Base-by-base conservation (phyloP, 1,140 invertebrate species). In the Drosophila lini region DNA sequence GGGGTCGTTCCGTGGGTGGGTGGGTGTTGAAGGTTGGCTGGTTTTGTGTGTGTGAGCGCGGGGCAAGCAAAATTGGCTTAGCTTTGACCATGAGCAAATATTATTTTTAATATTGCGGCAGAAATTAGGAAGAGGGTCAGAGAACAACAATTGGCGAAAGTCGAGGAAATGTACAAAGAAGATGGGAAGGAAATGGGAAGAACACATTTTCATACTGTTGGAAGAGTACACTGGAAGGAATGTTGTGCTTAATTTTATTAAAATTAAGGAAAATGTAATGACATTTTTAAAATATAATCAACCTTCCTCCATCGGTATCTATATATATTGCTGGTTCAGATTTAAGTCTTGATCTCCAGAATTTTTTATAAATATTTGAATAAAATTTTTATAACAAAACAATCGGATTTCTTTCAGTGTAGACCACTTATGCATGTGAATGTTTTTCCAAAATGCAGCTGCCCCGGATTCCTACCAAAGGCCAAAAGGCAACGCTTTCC, bases 61-160 rank as follows among this genome's bases (percentile, higher is more conserved):
- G 32, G 31, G 41, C 74, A 74, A 80, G 64, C 56, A 71, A 83
- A 88, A 88, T 88, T 84, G 84, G 84, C 80, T 88, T 88, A 89
- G 74, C 68, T 60, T 42, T 84, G 84, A 53, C 84, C 84, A 59
- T 88, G 84, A 84, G 69, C 47, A 74, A 71, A 78, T 80, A 89
- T 88, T 88, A 88, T 78, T 83, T 83, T 80, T 83, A 76, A 83
- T 80, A 48, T 74, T 77, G 57, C 56, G 58, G 31, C 41, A 50
- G 38, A 64, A 69, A 70, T 38, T 64, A 52, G 65, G 77, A 78
- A 69, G 59, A 45, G 55, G 60, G 44, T 57, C 44, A 50, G 59
- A 53, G 16, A 74, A 55, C 15, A 65, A 58, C 50, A 75, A 70
- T 44, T n/a, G 52, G 52, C 19, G 9, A 55, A 40, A 45, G 19